Base-by-base conservation (phyloP, 2,797 vertebrate genomes). In the Girardinus metallicus region DNA sequence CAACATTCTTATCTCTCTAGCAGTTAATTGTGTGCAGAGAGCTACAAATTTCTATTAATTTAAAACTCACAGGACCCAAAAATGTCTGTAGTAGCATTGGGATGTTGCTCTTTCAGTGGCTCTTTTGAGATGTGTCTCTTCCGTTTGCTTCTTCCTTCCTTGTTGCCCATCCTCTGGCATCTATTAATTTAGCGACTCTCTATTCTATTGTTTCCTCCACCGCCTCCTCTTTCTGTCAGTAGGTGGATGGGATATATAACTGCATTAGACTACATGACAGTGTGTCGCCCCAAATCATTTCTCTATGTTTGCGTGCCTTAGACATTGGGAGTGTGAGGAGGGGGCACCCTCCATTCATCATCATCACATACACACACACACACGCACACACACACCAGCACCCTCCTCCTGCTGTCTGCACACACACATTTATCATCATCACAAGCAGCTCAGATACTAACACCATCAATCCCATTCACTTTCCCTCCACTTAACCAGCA, bases 391-490 rank as follows among this genome's bases (percentile, higher is more conserved):
- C 85, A 83, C 1, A 31, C 80, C 43, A 39, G 76, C 85, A 43
- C 80, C 80, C 80, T 76, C 81, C 86, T 81, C 78, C 85, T 77
- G 44, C 78, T 70, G 82, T 80, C 76, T 78, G 77, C 84, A 86
- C 92, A 91, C 87, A 93, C 86, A 88, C 92, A 95, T 94, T 95
- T 93, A 94, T 95, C 93, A 91, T 95, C 93, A 95, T 95, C 94
- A 94, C 94, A 93, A 93, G 94, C 90, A 89, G 88, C 91, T 95
- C 94, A 95, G 95, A 96, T 91, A 36, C 94, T 96, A 95, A 95
- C 96, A 95, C 94, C 97, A 97, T 98, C 97, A 97, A 96, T 98
- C 97, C 97, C 94, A 96, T 96, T 97, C 96, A 96, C 96, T 96
- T 96, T 95, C 95, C 95, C 91, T 91, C 87, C 91, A 92, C 92